Evolutionary conservation across 2,888 invertebrate species (phyloP).

Genomic region (Acrocyrtus sp.): DNA sequence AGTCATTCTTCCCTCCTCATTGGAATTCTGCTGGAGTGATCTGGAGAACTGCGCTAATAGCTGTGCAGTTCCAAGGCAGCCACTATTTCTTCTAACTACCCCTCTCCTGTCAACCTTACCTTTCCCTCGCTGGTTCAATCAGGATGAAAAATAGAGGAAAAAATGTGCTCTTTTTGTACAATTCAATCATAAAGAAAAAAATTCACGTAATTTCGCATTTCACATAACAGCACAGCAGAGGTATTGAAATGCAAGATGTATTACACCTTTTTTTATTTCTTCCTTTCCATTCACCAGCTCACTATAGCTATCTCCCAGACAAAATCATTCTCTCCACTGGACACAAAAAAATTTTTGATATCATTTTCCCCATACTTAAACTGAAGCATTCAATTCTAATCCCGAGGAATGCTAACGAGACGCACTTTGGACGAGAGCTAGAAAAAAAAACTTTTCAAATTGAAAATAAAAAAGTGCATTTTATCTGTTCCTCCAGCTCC

Average conservation of each 20-base stretch:
- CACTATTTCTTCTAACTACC: not conserved
- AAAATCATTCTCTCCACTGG: no score
- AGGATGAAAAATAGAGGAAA: not conserved
- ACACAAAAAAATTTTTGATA: no score
- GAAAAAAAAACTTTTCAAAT: no score
- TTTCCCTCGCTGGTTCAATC: not conserved
- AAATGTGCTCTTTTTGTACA: no score
- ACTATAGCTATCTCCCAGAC: not conserved
- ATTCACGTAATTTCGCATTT: conserved; percentile 18
- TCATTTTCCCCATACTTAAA: no score
- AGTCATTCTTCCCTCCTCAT: conserved; percentile 33
- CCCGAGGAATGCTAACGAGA: no score
- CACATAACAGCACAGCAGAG: no score
- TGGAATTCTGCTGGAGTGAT: conserved; percentile 35
- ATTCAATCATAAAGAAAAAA: conserved; percentile 37
- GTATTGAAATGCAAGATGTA: conserved; percentile 17
- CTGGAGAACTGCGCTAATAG: not conserved
- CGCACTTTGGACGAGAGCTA: no score
- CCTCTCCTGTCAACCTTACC: not conserved
- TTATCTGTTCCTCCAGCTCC: no score
- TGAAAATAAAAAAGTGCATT: no score
- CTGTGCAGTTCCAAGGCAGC: conserved; percentile 1
- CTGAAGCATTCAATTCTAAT: no score
- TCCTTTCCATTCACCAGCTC: no score
- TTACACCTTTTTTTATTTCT: conserved; percentile 22